Base-by-base conservation (phyloP, 2,113 vertebrate genomes). In the Orcinus orca region DNA sequence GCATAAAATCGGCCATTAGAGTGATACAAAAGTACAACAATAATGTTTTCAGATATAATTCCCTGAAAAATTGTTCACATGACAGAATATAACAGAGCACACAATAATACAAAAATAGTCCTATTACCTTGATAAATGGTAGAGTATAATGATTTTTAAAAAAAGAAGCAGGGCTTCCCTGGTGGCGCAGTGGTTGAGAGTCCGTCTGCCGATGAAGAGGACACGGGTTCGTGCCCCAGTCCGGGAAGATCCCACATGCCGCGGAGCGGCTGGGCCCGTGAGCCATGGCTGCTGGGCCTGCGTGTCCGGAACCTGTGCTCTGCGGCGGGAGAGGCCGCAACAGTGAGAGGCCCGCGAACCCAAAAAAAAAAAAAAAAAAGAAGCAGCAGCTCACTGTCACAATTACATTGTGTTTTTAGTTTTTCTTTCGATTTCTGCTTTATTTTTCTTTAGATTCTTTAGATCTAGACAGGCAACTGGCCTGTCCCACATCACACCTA, bases 21-120 rank as follows among this genome's bases (percentile, higher is more conserved):
- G 47, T 70, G 38, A 93, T 82, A 92, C 90, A 60, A 82, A 90
- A 96, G 71, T 62, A 71, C 14, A 93, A 77, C 29, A 84, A 80
- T 83, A 92, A 63, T 81, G 41, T 81, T 88, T 97, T 96, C 97
- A 20, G 41, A 90, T 87, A 82, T 58, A 96, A 70, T 89, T 93
- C 20, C 7, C 36, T 93, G 23, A 83, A 82, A 95, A 93, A 38
- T n/a, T 65, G 1, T 84, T 79, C 85, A 84, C n/a, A 26, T 89
- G 53, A 68, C 44, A 65, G 33, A 84, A 33, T 86, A 91, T 85
- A 94, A 88, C 87, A 70, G 63, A 68, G 3, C 58, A 91, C n/a
- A 70, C 58, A 81, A 89, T 62, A 88, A 86, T 77, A 18, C 1
- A 67, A 93, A 96, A 97, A 94, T 71, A 85, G 26, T 44, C 38